Evolutionary conservation across 2,888 invertebrate species (phyloP).

Genomic region (Leptopterna dolabrata): DNA sequence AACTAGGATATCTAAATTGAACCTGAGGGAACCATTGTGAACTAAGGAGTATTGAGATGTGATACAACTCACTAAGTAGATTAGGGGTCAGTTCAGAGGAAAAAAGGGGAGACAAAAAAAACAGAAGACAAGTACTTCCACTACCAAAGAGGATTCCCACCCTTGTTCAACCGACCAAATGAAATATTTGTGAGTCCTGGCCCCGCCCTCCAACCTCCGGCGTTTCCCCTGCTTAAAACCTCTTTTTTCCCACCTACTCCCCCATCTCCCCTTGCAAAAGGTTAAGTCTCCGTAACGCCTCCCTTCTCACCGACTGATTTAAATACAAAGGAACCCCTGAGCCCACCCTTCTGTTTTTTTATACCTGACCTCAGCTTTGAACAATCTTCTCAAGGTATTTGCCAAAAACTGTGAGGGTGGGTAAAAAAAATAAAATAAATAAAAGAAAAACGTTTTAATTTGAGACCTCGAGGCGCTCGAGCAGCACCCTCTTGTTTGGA

Average conservation of each 20-base stretch:
- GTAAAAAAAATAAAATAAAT: too few relatives aligned
- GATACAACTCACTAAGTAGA: conserved; percentile 37
- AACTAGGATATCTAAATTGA: not conserved
- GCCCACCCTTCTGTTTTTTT: conserved; percentile 42
- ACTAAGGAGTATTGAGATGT: not conserved
- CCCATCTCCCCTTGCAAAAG: conserved; percentile 29
- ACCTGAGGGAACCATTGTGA: not conserved
- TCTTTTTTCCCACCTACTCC: conserved; percentile 24
- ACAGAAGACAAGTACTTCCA: conserved; percentile 24
- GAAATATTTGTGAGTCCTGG: conserved; percentile 56
- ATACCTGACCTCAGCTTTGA: conserved; percentile 49
- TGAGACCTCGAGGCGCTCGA: not conserved
- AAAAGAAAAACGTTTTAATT: conserved; percentile 46
- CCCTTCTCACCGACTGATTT: conserved; percentile 53
- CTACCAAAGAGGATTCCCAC: conserved; percentile 52
- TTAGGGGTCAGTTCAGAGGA: conserved; percentile 26
- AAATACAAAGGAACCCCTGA: conserved; percentile 51
- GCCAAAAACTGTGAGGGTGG: conserved; percentile 24
- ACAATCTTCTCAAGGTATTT: conserved; percentile 55
- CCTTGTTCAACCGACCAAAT: conserved; percentile 58
- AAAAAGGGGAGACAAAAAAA: not conserved
- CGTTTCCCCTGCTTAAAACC: conserved; percentile 30
- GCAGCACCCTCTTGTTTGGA: not conserved
- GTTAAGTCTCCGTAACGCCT: conserved; percentile 56
- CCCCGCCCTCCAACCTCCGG: not conserved